A percentile compares a stretch with the other conserved stretches of the same genome.
Conservation (phyloP, 1,140 invertebrate species). For the Cydia splendana region DNA sequence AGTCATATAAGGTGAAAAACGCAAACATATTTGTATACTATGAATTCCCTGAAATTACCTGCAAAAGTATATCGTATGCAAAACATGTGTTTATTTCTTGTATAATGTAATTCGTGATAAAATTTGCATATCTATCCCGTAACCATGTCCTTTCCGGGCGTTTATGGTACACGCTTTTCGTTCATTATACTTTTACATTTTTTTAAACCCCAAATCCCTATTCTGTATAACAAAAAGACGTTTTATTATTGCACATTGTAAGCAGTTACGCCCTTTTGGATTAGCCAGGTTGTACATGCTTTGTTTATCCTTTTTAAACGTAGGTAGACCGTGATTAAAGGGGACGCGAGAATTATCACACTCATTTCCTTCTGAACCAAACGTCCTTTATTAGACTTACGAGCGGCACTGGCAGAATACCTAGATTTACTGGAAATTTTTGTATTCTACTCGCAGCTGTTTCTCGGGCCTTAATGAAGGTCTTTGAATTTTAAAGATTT, state of each 20-base stretch:
- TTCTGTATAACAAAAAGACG: not conserved
- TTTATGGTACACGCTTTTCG: not conserved
- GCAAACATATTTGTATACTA: not conserved
- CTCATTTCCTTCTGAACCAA: conserved; percentile 27
- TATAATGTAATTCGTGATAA: conserved; percentile 28
- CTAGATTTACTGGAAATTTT: not conserved
- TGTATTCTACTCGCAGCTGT: not conserved
- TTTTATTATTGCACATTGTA: not conserved
- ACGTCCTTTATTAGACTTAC: conserved; percentile 11
- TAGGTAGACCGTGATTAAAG: conserved; percentile 26
- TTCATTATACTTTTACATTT: conserved; percentile 21
- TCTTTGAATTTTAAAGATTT: not conserved
- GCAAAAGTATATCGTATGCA: conserved; percentile 5
- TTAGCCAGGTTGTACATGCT: not conserved
- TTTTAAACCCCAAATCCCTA: not conserved
- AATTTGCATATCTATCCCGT: conserved; percentile 20
- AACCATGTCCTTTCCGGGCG: conserved; percentile 25
- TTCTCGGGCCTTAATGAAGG: not conserved
- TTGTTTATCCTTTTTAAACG: conserved; percentile 29
- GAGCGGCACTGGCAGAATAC: not conserved
- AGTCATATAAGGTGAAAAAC: not conserved
- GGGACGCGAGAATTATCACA: conserved; percentile 16
- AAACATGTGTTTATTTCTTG: conserved; percentile 20
- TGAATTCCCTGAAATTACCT: conserved; percentile 10
- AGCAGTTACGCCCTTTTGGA: not conserved